Percentiles rank a stretch among this genome's conserved stretches.
Conservation (phyloP, 1,140 invertebrate genomes). For the Apocrypta bakeri region DNA sequence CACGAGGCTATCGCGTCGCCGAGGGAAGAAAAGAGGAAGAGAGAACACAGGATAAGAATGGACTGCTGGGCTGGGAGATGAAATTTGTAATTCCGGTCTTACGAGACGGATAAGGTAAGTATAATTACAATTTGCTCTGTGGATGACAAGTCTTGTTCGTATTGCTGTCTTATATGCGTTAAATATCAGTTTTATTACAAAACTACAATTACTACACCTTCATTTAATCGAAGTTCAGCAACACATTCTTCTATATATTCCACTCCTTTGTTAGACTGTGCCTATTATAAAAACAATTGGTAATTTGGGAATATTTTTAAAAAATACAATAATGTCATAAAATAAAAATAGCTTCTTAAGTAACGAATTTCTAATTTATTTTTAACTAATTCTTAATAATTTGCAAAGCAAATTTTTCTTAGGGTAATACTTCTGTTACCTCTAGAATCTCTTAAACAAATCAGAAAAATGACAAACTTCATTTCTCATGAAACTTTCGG, state of each 20-base stretch:
- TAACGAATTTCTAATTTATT: too few species aligned
- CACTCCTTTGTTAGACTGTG: neutral
- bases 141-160: too few species aligned
- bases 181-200: too few species aligned
- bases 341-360: too few species aligned
- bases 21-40: constrained; percentile 5
- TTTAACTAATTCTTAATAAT: too few species aligned
- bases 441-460: neutral
- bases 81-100: constrained; percentile 72
- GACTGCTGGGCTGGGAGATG: constrained; percentile 51
- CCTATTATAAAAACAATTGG: neutral
- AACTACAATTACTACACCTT: neutral
- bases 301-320: too few species aligned
- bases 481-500: too few species aligned
- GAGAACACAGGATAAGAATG: constrained; percentile 54
- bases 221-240: neutral
- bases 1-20: constrained; percentile 42
- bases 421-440: neutral
- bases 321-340: too few species aligned
- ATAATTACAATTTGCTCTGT: neutral
- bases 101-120: constrained; percentile 52
- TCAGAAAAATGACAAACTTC: neutral
- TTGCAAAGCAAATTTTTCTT: too few species aligned
- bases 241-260: neutral
- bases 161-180: too few species aligned